A percentile compares a stretch with the other conserved stretches of the same genome.
Conservation (phyloP, 1,140 invertebrate species). For the Globodera rostochiensis region DNA sequence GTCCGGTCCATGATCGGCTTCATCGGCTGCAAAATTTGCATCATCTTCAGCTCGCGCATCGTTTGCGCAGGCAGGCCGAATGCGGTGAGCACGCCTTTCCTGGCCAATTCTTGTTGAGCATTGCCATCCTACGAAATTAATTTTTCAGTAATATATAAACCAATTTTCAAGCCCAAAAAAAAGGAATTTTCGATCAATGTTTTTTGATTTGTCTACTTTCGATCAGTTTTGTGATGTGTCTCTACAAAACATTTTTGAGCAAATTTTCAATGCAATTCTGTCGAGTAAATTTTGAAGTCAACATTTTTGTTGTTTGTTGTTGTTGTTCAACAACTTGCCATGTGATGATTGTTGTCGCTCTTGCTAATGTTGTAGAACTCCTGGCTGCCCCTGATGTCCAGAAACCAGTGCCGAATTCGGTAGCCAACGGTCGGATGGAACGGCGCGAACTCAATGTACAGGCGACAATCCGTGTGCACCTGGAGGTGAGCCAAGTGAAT, state of each 20-base stretch:
- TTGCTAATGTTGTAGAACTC: conserved; percentile 34
- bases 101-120: conserved; percentile 11
- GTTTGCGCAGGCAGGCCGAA: conserved; percentile 32
- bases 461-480: conserved; percentile 45
- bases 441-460: conserved; percentile 44
- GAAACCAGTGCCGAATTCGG: conserved; percentile 41
- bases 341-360: background rate
- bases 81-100: conserved; percentile 28
- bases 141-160: background rate
- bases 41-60: conserved; percentile 82
- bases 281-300: too few species aligned
- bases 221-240: too few species aligned
- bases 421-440: conserved; percentile 39
- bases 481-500: background rate
- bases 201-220: too few species aligned
- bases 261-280: background rate
- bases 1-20: conserved; percentile 97
- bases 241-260: too few species aligned
- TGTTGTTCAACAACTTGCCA: background rate
- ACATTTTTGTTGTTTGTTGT: too few species aligned
- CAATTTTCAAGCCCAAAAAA: too few species aligned
- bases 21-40: conserved; percentile 98
- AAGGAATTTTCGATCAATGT: too few species aligned
- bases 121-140: conserved; percentile 4
- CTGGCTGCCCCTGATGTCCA: conserved; percentile 37